Percentiles rank a stretch among this genome's conserved stretches.
Evolutionary conservation across 2,113 vertebrate species (phyloP).

Genomic region (Cairina moschata): DNA sequence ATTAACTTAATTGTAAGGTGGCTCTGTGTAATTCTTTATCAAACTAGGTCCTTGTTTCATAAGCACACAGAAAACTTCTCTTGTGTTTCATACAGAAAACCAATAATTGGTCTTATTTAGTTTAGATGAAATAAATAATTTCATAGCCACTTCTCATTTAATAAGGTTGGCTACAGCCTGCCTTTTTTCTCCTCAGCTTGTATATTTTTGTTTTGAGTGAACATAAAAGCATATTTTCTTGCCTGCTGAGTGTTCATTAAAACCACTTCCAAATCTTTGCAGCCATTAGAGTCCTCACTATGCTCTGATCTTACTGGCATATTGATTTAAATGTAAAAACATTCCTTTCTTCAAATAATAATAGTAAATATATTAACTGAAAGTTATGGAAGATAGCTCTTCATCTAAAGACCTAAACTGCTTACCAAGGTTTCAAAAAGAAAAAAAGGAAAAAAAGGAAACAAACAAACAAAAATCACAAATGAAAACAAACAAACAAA

Average conservation of each 20-base stretch:
- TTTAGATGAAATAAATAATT: constrained; percentile 66
- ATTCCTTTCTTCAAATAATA: constrained; percentile 48
- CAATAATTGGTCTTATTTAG: constrained; percentile 41
- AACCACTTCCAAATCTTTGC: constrained; percentile 65
- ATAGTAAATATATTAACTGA: constrained; percentile 33
- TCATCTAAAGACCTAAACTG: not conserved
- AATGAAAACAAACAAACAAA: not conserved
- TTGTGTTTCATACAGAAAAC: not conserved
- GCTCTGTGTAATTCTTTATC: not conserved
- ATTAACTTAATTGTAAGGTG: not conserved
- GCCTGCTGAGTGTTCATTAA: constrained; percentile 71
- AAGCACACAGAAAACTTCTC: constrained; percentile 9
- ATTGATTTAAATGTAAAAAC: constrained; percentile 66
- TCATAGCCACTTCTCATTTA: constrained; percentile 59
- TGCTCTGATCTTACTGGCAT: constrained; percentile 52
- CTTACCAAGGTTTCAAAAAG: not conserved
- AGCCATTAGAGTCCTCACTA: constrained; percentile 49
- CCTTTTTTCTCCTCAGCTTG: constrained; percentile 46
- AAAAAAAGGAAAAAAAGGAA: not conserved
- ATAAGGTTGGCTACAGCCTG: constrained; percentile 47
- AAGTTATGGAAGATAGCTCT: constrained; percentile 16
- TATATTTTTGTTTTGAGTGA: constrained; percentile 65
- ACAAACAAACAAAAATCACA: no score
- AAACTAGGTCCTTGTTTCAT: not conserved
- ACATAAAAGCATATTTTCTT: constrained; percentile 64